A percentile compares a stretch with the other conserved stretches of the same genome.
Conservation (phyloP, 2,797 vertebrate genomes). For the Atherinosoma microstoma region DNA sequence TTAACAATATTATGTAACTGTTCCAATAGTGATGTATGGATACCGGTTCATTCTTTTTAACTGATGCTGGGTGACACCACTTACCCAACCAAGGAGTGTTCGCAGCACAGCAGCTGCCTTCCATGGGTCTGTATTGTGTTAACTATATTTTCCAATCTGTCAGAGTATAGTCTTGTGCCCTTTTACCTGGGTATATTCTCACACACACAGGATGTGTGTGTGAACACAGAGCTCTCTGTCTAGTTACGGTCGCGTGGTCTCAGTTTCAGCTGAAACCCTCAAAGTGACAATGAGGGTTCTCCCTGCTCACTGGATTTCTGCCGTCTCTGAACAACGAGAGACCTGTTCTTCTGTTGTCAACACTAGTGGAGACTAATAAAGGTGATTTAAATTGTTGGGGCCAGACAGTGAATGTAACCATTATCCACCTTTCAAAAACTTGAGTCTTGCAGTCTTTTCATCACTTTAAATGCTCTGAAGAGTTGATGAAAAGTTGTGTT, state of each 20-base stretch:
- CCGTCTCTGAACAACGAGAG: conserved; percentile 53
- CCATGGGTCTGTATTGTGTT: conserved; percentile 2
- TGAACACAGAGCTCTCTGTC: conserved; percentile 63
- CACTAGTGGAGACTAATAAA: conserved; percentile 44
- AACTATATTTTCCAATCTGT: conserved; percentile 31
- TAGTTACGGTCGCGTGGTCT: conserved; percentile 46
- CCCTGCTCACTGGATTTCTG: conserved; percentile 29
- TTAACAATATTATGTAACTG: conserved; percentile 39
- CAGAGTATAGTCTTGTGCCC: not conserved
- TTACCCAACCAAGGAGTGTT: conserved; percentile 15
- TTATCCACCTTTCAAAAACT: conserved; percentile 41
- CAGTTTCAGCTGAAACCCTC: conserved; percentile 64
- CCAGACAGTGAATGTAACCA: conserved; percentile 44
- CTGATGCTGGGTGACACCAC: conserved; percentile 21
- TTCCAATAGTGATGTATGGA: conserved; percentile 32
- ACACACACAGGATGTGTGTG: conserved; percentile 52
- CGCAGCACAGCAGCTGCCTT: conserved; percentile 11
- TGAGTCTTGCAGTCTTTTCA: conserved; percentile 30
- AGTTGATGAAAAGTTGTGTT: conserved; percentile 21
- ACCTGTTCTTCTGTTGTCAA: conserved; percentile 66
- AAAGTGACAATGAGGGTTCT: conserved; percentile 44
- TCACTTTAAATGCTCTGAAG: conserved; percentile 8
- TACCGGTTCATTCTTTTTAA: conserved; percentile 12
- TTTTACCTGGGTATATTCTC: conserved; percentile 34
- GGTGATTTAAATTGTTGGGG: conserved; percentile 45